phyloP scores from a whole-genome alignment of 2,888 invertebrate species.

The Drosophila vallismaia region DNA sequence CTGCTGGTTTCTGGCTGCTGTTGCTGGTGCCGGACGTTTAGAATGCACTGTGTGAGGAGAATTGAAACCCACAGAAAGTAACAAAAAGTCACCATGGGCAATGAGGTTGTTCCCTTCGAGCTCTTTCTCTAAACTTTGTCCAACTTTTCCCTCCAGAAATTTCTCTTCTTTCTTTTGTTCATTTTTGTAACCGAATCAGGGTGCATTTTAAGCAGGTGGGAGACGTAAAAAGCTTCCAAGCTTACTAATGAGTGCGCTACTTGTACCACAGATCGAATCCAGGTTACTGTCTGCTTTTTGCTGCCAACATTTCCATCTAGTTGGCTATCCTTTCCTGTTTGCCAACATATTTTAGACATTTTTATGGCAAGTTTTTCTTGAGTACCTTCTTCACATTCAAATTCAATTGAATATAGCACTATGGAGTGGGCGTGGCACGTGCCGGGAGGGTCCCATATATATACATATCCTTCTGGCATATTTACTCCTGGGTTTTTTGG shows the following conservation, averaged over 20 bases:
- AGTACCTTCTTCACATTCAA: slow-evolving; percentile 37
- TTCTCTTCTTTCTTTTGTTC: neutral
- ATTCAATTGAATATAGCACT: slow-evolving; percentile 64
- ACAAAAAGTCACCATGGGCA: slow-evolving; percentile 43
- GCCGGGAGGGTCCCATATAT: slow-evolving; percentile 38
- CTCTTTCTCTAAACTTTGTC: slow-evolving; percentile 44
- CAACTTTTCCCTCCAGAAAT: slow-evolving; percentile 39
- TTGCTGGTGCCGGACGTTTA: slow-evolving; percentile 13
- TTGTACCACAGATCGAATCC: slow-evolving; percentile 40
- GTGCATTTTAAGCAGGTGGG: slow-evolving; percentile 47
- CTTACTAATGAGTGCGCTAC: slow-evolving; percentile 39
- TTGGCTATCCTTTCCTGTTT: slow-evolving; percentile 14
- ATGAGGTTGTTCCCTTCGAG: slow-evolving; percentile 35
- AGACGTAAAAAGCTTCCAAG: slow-evolving; percentile 26
- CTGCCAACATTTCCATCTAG: neutral
- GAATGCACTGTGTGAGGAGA: slow-evolving; percentile 38
- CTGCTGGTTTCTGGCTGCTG: neutral
- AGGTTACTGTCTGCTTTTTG: slow-evolving; percentile 44
- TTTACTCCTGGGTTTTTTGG: slow-evolving; percentile 39
- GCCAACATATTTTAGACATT: slow-evolving; percentile 46
- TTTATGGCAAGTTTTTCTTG: slow-evolving; percentile 28
- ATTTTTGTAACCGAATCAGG: slow-evolving; percentile 14
- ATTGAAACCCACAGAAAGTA: slow-evolving; percentile 13
- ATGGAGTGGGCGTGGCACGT: slow-evolving; percentile 52
- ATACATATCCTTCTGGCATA: slow-evolving; percentile 38